Evolutionary conservation across 1,140 invertebrate species (phyloP), one percentile per base, ranked within the genome.

Genomic region (Tetramorium alpestre): DNA sequence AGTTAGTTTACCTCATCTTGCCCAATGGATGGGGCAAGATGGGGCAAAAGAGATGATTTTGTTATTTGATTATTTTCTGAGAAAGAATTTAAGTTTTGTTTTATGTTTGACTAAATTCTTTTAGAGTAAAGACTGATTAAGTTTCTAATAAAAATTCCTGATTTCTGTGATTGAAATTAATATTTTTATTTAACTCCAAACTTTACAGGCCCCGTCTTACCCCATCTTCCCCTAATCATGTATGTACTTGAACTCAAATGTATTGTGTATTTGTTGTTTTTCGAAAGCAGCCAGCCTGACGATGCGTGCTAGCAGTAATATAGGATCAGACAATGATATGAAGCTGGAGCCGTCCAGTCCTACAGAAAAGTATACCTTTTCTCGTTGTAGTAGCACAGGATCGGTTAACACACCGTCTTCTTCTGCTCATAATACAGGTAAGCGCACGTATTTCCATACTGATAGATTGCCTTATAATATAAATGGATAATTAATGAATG

Each of bases 381-480:
- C 98, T 76, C 96, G 98, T 54, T 98, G 97, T 93, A 98, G 97
- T 89, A 98, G 98, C 93, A 98, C 97, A 89, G 97, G 98, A 44
- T 98, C 98, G 75, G 96, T 98, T 58, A 97, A 98, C 92, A 98
- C 97, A 6, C 97, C 98, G 33, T 97, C 97, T 54, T 98, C 98
- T 16, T 98, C 98, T 25, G 98, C 98, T 77, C 98, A 98, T 91
- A 98, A 98, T 94, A 97, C 98, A 95, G 98, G 98, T 97, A 95
- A 93, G 85, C 62, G 13, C 38, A 58, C 70, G 0, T 73, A 70
- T 60, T 92, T 81, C 18, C 1, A 4, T 13, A 13, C 11, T 2
- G 47, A 47, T 6, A 47, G 11, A 49, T n/a, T n/a, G 1, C 7
- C 67, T 33, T 6, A 65, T 44, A 7, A 47, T 3, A 33, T 13